Evolutionary conservation across 2,113 vertebrate genomes (phyloP), one percentile per base, ranked within the genome.

Genomic region (Nibea albiflora): DNA sequence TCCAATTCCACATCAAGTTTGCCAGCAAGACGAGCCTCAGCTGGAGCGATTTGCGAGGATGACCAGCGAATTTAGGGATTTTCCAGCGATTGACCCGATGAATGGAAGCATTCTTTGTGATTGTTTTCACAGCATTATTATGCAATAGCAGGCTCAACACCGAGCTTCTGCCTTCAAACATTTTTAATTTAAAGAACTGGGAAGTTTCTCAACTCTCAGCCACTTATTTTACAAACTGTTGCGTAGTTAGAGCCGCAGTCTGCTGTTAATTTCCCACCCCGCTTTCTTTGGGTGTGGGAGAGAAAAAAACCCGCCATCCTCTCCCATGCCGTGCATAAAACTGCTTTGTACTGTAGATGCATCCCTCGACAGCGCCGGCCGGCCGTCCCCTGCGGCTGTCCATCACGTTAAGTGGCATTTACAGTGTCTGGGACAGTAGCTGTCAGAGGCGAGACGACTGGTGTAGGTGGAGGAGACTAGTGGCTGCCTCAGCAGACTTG

Each of bases 381-480:
- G 47, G 60, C 58, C 11, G 2, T 47, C 69, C 70, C 78, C 53
- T 60, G 61, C 9, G 24, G 85, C 82, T 79, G 83, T 87, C 88
- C 74, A 12, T 89, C 86, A 90, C 19, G 56, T 56, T 79, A 84
- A 89, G 78, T 80, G 85, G 63, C 83, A 60, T 91, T 90, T 90
- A 88, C 86, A 81, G 83, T 80, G 84, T 90, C 81, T 81, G 89
- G 80, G 78, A 90, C 80, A 77, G 83, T 86, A 53, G 54, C 80
- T 81, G 87, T 87, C 85, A 42, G 56, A 57, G 49, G 42, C 42
- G 35, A 84, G 87, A 57, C 75, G 87, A 53, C 75, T 44, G 80
- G 70, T 31, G 74, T 17, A 65, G 61, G 66, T 31, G 78, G 85
- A 49, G 73, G 69, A 56, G 68, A 73, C 72, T 47, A n/a, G 11